Conservation (phyloP, 2,888 invertebrate species). For the Timema cristinae region DNA sequence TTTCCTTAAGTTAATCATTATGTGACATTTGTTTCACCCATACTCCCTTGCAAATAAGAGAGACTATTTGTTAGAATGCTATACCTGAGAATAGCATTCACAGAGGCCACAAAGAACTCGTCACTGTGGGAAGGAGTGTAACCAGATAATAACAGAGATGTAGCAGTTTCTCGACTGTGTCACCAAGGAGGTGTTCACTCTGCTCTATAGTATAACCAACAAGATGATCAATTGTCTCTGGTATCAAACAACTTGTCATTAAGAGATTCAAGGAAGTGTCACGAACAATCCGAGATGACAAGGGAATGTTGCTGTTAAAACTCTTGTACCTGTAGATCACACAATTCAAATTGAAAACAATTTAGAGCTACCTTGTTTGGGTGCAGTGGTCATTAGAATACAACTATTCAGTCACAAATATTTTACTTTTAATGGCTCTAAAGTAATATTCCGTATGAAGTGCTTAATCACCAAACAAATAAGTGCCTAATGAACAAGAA, state of each 20-base stretch:
- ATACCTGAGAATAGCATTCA: constrained; percentile 49
- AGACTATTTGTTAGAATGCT: constrained; percentile 15
- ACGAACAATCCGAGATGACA: constrained; percentile 38
- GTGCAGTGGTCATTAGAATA: no score
- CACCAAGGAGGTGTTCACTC: constrained; percentile 47
- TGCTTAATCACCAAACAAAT: no score
- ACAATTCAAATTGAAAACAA: neutral
- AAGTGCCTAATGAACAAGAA: no score
- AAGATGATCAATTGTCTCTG: constrained; percentile 32
- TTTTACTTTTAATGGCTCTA: no score
- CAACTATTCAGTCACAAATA: no score
- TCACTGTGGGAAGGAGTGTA: constrained; percentile 46
- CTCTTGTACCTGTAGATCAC: neutral
- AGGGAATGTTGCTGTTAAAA: no score
- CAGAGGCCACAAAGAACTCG: constrained; percentile 44
- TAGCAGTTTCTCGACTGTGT: constrained; percentile 51
- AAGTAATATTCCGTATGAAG: no score
- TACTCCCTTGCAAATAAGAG: no score
- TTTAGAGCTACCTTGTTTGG: neutral
- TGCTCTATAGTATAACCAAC: constrained; percentile 46
- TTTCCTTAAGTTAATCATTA: no score
- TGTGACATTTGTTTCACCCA: no score
- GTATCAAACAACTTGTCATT: constrained; percentile 41
- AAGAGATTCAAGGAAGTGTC: constrained; percentile 47
- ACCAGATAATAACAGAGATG: constrained; percentile 49